Percentiles rank a stretch among this genome's conserved stretches.
These are phyloP conservation scores for Epsilonema sp. DNA, from an alignment of 2,888 invertebrate species.

Conservation along the genomic window DNA sequence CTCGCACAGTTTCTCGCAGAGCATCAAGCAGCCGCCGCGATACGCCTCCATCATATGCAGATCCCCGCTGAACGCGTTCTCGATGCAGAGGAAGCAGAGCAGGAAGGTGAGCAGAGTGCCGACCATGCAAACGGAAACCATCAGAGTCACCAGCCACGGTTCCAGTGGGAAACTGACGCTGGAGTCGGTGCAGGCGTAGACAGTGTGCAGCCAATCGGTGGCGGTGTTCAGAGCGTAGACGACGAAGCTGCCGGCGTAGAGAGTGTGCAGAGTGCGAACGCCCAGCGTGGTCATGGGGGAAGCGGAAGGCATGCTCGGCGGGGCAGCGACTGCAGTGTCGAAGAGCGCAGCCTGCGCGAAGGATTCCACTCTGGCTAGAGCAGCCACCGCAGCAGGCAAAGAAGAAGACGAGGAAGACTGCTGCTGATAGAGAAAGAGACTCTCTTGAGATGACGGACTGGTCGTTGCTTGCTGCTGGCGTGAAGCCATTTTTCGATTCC, in stretches of 20 bases:
- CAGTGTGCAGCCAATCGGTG: constrained; percentile 23
- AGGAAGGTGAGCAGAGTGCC: constrained; percentile 6
- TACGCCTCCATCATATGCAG: constrained; percentile 22
- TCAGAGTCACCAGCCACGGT: constrained; percentile 17
- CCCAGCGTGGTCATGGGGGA: not conserved
- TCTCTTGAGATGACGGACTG: too few species aligned
- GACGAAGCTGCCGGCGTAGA: constrained; percentile 25
- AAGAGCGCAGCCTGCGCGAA: too few species aligned
- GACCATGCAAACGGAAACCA: constrained; percentile 1
- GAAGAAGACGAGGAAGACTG: too few species aligned
- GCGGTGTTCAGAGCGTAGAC: constrained; percentile 20
- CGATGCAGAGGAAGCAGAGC: constrained; percentile 20
- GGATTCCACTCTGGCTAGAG: too few species aligned
- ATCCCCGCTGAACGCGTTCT: constrained; percentile 27
- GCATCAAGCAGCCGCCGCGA: constrained; percentile 21
- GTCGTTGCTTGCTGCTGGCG: too few species aligned
- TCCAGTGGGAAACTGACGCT: constrained; percentile 8
- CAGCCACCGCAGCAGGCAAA: too few species aligned
- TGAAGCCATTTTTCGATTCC: too few species aligned
- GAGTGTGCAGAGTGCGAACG: constrained; percentile 20
- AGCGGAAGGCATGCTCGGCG: not conserved
- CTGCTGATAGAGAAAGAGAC: too few species aligned
- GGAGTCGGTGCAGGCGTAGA: not conserved
- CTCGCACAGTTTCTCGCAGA: constrained; percentile 21
- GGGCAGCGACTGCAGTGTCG: too few species aligned